Conservation (phyloP, 1,140 invertebrate species). For the Archegozetes longisetosus region DNA sequence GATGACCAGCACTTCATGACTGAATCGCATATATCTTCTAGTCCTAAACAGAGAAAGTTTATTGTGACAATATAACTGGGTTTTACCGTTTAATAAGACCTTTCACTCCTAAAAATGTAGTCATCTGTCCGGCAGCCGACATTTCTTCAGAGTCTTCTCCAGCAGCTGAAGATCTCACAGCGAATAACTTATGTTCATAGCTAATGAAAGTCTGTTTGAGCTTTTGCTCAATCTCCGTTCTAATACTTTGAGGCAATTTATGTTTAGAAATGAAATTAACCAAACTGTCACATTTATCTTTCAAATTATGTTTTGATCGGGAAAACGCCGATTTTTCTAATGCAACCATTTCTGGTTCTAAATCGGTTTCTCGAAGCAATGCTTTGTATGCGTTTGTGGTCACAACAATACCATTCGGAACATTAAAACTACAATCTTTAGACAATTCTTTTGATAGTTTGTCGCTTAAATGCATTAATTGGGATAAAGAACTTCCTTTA, state of each 20-base stretch:
- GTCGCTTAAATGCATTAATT: slow-evolving; percentile 30
- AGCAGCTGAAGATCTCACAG: slow-evolving; percentile 45
- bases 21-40: slow-evolving; percentile 35
- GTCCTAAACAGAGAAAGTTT: neutral
- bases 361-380: neutral
- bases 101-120: slow-evolving; percentile 49
- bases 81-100: too few relatives aligned
- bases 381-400: slow-evolving; percentile 34
- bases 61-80: neutral
- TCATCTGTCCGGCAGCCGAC: slow-evolving; percentile 69
- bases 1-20: slow-evolving; percentile 61
- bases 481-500: slow-evolving; percentile 49
- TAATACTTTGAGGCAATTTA: neutral
- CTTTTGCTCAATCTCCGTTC: neutral
- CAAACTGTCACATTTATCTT: neutral
- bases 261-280: neutral
- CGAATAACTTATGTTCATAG: slow-evolving; percentile 25
- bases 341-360: neutral
- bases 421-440: slow-evolving; percentile 19
- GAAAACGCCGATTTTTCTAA: neutral
- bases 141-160: slow-evolving; percentile 54
- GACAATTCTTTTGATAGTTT: neutral
- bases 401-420: slow-evolving; percentile 43
- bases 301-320: neutral
- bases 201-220: neutral